phyloP scores from a whole-genome alignment of 2,888 invertebrate genomes.

The Leucania comma region DNA sequence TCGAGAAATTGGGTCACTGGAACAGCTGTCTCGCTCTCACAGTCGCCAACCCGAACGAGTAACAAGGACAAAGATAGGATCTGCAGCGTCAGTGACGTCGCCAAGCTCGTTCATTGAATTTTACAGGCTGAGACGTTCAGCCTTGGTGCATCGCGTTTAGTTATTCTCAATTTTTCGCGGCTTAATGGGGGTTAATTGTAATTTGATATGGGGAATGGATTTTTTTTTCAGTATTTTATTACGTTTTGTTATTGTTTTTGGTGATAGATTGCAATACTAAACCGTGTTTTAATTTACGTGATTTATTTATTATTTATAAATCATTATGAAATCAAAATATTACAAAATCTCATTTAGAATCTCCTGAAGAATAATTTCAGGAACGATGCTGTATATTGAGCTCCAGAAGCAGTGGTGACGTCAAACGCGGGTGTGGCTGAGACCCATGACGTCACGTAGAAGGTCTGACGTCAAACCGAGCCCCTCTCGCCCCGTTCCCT shows the following conservation, averaged over 20 bases:
- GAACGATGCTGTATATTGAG: slow-evolving; percentile 54
- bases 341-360: not conserved
- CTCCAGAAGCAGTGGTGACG: slow-evolving; percentile 79
- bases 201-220: not conserved
- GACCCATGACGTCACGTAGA: slow-evolving; percentile 87
- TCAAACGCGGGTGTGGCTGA: slow-evolving; percentile 88
- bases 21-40: slow-evolving; percentile 75
- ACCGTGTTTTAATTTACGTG: not conserved
- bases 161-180: slow-evolving; percentile 53
- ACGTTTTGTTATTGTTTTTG: not conserved
- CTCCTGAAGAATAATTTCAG: slow-evolving; percentile 7
- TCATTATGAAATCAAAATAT: not conserved
- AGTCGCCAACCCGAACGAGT: slow-evolving; percentile 39
- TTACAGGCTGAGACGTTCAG: slow-evolving; percentile 77
- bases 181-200: slow-evolving; percentile 12
- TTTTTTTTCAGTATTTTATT: not conserved
- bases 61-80: slow-evolving; percentile 75
- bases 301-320: not conserved
- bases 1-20: slow-evolving; percentile 88
- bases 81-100: slow-evolving; percentile 87
- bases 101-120: slow-evolving; percentile 87
- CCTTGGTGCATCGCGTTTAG: slow-evolving; percentile 75
- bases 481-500: slow-evolving; percentile 69
- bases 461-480: slow-evolving; percentile 88
- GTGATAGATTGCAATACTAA: not conserved